Evolutionary conservation across 2,888 invertebrate genomes (phyloP).

Genomic region (Temnothorax unifasciatus): DNA sequence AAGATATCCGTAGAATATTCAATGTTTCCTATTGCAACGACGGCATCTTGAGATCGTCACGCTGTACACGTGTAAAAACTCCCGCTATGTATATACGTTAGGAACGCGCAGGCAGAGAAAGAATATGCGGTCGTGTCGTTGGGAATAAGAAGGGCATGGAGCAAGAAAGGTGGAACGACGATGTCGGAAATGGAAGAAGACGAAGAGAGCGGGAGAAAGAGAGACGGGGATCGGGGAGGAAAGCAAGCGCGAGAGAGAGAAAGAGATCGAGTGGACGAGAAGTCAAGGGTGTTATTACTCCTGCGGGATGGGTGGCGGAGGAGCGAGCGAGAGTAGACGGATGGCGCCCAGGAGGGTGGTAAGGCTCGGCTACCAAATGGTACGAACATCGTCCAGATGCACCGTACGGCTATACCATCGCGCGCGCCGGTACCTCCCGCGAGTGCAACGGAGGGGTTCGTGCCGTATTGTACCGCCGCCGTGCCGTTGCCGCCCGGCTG

Average conservation of each 20-base stretch:
- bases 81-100: background rate
- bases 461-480: conserved; percentile 14
- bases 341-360: conserved; percentile 81
- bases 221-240: conserved; percentile 41
- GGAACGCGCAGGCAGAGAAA: background rate
- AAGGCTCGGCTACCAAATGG: conserved; percentile 77
- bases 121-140: conserved; percentile 26
- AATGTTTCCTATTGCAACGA: conserved; percentile 5
- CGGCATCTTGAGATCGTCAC: conserved; percentile 29
- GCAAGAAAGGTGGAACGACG: conserved; percentile 17
- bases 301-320: conserved; percentile 67
- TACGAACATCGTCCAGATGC: conserved; percentile 73
- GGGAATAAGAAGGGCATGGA: conserved; percentile 21
- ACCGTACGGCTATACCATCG: conserved; percentile 49
- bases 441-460: conserved; percentile 58
- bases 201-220: conserved; percentile 49
- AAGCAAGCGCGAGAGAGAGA: conserved; percentile 56
- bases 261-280: conserved; percentile 44
- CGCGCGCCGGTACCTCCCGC: conserved; percentile 52
- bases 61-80: conserved; percentile 17
- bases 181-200: conserved; percentile 37
- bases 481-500: conserved; percentile 3
- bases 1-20: conserved; percentile 36
- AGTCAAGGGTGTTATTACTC: conserved; percentile 74
- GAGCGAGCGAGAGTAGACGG: conserved; percentile 73